A percentile compares a stretch with the other conserved stretches of the same genome.
These are phyloP conservation scores for Lycodopsis pacificus DNA, from an alignment of 2,797 vertebrate genomes.

Conservation along the genomic window DNA sequence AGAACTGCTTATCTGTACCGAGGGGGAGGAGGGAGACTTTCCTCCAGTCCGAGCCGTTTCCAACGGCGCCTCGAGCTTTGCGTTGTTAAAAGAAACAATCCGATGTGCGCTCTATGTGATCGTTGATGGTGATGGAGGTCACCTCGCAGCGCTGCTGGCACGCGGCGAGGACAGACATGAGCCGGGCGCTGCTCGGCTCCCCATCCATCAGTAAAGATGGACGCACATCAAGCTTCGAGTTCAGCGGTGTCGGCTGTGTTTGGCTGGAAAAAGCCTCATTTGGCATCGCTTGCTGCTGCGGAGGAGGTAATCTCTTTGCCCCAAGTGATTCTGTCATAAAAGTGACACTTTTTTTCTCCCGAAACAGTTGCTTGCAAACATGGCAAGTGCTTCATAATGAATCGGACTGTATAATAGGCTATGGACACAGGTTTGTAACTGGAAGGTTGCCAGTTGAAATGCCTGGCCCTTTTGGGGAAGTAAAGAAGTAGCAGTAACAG, in stretches of 20 bases:
- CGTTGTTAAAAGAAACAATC: slow-evolving; percentile 45
- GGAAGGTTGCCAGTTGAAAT: slow-evolving; percentile 51
- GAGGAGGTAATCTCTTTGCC: slow-evolving; percentile 38
- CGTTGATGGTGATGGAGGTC: slow-evolving; percentile 54
- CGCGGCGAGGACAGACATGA: slow-evolving; percentile 1
- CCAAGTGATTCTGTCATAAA: slow-evolving; percentile 44
- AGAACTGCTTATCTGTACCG: slow-evolving; percentile 47
- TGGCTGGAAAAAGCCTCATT: slow-evolving; percentile 15
- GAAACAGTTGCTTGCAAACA: slow-evolving; percentile 37
- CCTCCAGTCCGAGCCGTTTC: slow-evolving; percentile 10
- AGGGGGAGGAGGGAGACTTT: slow-evolving; percentile 7
- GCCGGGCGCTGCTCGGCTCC: neutral
- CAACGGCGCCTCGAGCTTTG: slow-evolving; percentile 26
- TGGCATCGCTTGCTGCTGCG: slow-evolving; percentile 16
- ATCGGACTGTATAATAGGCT: slow-evolving; percentile 12
- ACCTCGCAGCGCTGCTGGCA: slow-evolving; percentile 16
- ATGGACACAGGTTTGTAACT: slow-evolving; percentile 21
- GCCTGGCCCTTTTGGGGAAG: slow-evolving; percentile 17
- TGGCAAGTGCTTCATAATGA: slow-evolving; percentile 33
- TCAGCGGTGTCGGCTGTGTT: slow-evolving; percentile 38
- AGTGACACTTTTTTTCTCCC: slow-evolving; percentile 35
- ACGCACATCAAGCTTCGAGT: slow-evolving; percentile 17
- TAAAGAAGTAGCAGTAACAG: slow-evolving; percentile 11
- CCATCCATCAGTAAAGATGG: slow-evolving; percentile 12
- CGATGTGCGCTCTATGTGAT: slow-evolving; percentile 53